Base-by-base conservation (phyloP, 2,113 vertebrate species). In the Barnardius zonarius region DNA sequence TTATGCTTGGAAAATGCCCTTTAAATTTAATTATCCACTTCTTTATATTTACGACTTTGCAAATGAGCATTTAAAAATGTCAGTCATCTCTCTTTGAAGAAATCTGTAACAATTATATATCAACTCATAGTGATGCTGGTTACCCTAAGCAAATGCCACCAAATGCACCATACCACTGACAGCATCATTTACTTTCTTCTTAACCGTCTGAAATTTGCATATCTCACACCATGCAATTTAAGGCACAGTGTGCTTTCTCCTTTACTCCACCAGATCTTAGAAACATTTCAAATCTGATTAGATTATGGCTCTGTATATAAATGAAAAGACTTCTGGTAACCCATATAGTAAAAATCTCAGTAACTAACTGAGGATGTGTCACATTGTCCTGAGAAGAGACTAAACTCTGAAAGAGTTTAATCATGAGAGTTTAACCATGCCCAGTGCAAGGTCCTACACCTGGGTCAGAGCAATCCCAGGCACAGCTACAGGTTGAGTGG, bases 21-120 rank as follows among this genome's bases (percentile, higher is more conserved):
- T 96, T 84, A 94, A 88, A 93, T 90, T 81, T 61, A 75, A 95
- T 95, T 80, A 93, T 78, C 43, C 67, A n/a, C 48, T 93, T 83
- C 73, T 90, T 72, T 75, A 82, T 31, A 46, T 94, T 94, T 62
- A 52, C 64, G 33, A 5, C 49, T 79, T 79, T 61, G 37, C 6
- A 81, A 96, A 92, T 39, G 66, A 73, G 28, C 16, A 39, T 86
- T 92, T 84, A 8, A 95, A 92, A 94, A 82, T 72, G 77, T 80
- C 89, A 91, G 22, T 12, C 30, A 68, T 44, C n/a, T 88, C 78
- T 74, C 43, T 92, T 88, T 86, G 73, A 23, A 37, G 61, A 79
- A 11, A 37, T 31, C 23, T 75, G 19, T 79, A 39, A 72, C 54
- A 55, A 54, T 86, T 95, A 86, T 79, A 7, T 51, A 52, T 43